Base-by-base conservation (phyloP, 2,113 vertebrate species). In the Phycodurus eques region DNA sequence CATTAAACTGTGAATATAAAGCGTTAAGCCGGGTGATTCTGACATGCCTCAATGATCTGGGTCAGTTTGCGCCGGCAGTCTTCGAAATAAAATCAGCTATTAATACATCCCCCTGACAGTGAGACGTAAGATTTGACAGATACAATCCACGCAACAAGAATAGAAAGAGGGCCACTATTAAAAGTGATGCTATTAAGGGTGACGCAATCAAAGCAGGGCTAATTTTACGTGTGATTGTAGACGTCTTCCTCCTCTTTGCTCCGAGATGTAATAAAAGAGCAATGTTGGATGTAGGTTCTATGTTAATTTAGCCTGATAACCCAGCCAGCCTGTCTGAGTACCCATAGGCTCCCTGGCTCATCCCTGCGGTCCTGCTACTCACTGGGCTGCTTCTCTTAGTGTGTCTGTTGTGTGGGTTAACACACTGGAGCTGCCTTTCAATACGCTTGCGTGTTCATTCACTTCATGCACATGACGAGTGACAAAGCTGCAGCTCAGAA, bases 261-360 rank as follows among this genome's bases (percentile, higher is more conserved):
- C n/a, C 0, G 39, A 46, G 73, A 51, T 61, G 51, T 35, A 56
- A 80, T 71, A 78, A 54, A 75, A 63, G 79, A 73, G 51, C 74
- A 65, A 46, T 73, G 67, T 8, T 35, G 81, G 11, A 35, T 83
- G 42, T 61, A 49, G 44, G 64, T 43, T 43, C 47, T 74, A 72
- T 67, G 69, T 83, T 88, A 68, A 88, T 88, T 85, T 86, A 74
- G 65, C 71, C 80, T 51, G 83, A 89, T 85, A 84, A 81, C 77
- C 80, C 76, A 84, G 83, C 79, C 80, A 72, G 82, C 75, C 74
- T 82, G 53, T 56, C 4, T 56, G 53, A 56, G 75, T 81, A 84
- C 89, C 88, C 83, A 83, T 67, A 11, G 74, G 89, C 78, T 20
- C 67, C 79, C 80, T 89, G 87, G 90, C 71, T 90, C 87, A 90